Base-by-base conservation (phyloP, 2,888 invertebrate species). In the Crioceris asparagi region DNA sequence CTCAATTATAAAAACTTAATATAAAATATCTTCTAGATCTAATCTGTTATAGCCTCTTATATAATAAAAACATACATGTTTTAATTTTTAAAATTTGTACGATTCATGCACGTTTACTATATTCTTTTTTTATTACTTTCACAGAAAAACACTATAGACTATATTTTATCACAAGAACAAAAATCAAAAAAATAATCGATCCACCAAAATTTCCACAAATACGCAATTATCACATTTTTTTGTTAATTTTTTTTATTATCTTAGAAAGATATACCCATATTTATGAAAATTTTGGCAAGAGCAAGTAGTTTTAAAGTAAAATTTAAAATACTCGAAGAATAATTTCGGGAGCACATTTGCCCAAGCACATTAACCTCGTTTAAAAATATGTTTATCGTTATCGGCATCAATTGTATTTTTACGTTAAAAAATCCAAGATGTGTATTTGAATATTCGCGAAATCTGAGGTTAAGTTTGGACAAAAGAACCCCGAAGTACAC, bases 21-120 rank as follows among this genome's bases (percentile, higher is more conserved):
- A 48, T 23, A 46, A 50, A 47, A 50, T 31, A 34, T 44, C 47
- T 49, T 41, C 27, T 15, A 15, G 12, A 27, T 27, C 12, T 17
- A 33, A 33, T 17, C 43, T 50, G 43, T 49, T 51, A 50, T 51
- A 51, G 51, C 51, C 49, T 51, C 51, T 51, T 47, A 48, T 39
- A 47, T 41, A 47, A 43, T 43, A 38, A 43, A 38, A 48, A 46
- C 51, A 50, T 49, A 44, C 47, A 51, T 48, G 44, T 43, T 31
- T 47, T 27, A 27, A 46, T 38, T 44, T 47, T 40, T 23, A 43
- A 50, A 48, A 51, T 50, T 51, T 51, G 51, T 51, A 51, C 51
- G 47, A 44, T 40, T 7, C 47, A 49, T 51, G 47, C 48, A 51
- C 49, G 47, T 48, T 45, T 35, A 25, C 14, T 15, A 14, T 33